Evolutionary conservation across 2,888 invertebrate genomes (phyloP).

Genomic region (Eumerus sabulonum): DNA sequence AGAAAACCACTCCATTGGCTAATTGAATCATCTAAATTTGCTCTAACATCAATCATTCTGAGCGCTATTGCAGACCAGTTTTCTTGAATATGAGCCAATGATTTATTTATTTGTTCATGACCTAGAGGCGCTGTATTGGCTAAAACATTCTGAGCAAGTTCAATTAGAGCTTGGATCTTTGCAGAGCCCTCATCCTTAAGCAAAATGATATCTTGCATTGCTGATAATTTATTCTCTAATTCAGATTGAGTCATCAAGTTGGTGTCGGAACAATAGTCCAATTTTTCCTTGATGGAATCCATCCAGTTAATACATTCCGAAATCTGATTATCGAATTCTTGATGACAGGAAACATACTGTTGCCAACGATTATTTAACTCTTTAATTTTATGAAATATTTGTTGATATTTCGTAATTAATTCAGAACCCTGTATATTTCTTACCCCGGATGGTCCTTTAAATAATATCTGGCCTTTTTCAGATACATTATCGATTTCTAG

Average conservation of each 20-base stretch:
- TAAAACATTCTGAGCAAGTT: conserved; percentile 92
- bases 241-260: conserved; percentile 91
- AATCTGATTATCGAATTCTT: conserved; percentile 90
- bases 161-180: conserved; percentile 92
- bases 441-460: conserved; percentile 86
- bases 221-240: conserved; percentile 89
- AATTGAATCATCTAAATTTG: conserved; percentile 91
- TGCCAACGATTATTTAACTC: conserved; percentile 95
- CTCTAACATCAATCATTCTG: conserved; percentile 94
- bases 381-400: conserved; percentile 93
- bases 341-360: conserved; percentile 91
- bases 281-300: conserved; percentile 88
- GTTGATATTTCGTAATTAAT: conserved; percentile 94
- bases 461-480: conserved; percentile 91
- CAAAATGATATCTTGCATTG: conserved; percentile 91
- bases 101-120: conserved; percentile 91
- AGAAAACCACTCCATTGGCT: conserved; percentile 94
- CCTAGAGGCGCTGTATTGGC: conserved; percentile 94
- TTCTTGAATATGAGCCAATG: conserved; percentile 90
- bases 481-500: conserved; percentile 95
- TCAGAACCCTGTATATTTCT: conserved; percentile 92
- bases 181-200: conserved; percentile 95
- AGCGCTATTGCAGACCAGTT: conserved; percentile 93
- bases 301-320: conserved; percentile 92
- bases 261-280: conserved; percentile 92